Base-by-base conservation (phyloP, 64 coral and sea anemone species). In the Trachythela sp. region DNA sequence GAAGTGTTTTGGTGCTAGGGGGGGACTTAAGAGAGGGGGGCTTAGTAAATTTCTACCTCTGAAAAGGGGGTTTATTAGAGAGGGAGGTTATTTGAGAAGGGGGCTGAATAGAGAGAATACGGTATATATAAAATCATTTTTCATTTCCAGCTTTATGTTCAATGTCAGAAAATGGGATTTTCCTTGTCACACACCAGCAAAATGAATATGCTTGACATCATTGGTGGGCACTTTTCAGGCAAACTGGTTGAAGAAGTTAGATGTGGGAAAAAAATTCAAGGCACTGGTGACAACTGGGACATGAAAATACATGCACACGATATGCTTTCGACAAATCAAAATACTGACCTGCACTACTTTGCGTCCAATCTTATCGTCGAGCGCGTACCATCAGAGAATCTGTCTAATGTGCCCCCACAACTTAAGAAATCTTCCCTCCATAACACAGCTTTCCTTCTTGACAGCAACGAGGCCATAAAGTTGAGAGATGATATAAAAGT, bases 201-300 rank as follows among this genome's bases (percentile, higher is more conserved):
- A 67, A 37, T 48, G 22, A 49, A 67, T 27, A 17, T 92, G 9
- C 86, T 92, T 39, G 87, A 89, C 40, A 52, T 54, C 7, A 89
- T 93, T 71, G 92, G 92, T 75, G 86, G 70, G 24, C 87, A 89
- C 75, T 93, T 93, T 89, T 83, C 92, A 59, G 92, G 89, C 43
- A 48, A 85, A 60, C 39, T 85, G 14, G 80, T 89, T 75, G 77
- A 85, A 39, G 48, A 41, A 13, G 83, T 92, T 9, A 85, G 85
- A 35, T 17, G 42, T 36, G 92, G 92, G 18, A 85, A 93, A 36
- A n/a, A 70, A 85, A 11, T 93, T 8, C 87, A 93, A 85, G 92
- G 92, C 0, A 89, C 92, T 4, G 92, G 92, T n/a, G 87, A 93
- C 49, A 93, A 93, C 45, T 93, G 92, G 92, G 92, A 93, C 40